These are phyloP conservation scores for Torymus texanus DNA, from an alignment of 2,888 invertebrate species.

Conservation along the genomic window DNA sequence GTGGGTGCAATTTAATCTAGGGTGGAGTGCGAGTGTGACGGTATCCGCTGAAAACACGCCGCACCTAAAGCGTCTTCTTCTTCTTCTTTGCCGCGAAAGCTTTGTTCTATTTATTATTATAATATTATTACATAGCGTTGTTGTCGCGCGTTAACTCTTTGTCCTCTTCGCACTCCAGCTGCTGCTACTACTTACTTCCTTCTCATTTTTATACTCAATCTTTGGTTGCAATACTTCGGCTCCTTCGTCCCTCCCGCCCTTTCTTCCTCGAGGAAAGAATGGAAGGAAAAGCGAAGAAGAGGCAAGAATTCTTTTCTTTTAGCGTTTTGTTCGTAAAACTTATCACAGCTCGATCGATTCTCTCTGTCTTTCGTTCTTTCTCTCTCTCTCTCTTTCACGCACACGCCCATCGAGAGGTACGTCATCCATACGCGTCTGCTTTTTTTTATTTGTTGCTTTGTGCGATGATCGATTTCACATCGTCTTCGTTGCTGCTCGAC, in stretches of 20 bases:
- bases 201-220: slow-evolving; percentile 34
- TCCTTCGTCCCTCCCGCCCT: slow-evolving; percentile 40
- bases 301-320: slow-evolving; percentile 48
- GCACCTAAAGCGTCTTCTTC: not conserved
- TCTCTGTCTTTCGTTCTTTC: not conserved
- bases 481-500: slow-evolving; percentile 6
- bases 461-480: not conserved
- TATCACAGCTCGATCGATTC: slow-evolving; percentile 55
- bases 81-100: too few species aligned
- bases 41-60: slow-evolving; percentile 33
- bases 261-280: slow-evolving; percentile 28
- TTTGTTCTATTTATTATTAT: not conserved
- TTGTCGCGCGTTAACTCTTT: slow-evolving; percentile 20
- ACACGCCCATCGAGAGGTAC: slow-evolving; percentile 20
- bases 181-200: not conserved
- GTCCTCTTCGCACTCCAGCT: not conserved
- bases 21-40: not conserved
- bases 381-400: slow-evolving; percentile 7
- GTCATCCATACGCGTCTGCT: slow-evolving; percentile 42
- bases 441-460: slow-evolving; percentile 24
- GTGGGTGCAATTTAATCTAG: too few species aligned
- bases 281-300: slow-evolving; percentile 40
- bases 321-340: slow-evolving; percentile 42
- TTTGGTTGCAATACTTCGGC: slow-evolving; percentile 56
- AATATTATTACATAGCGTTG: slow-evolving; percentile 15